phyloP scores from a whole-genome alignment of 30 jellyfish, hydroid and myxozoan species.

The Aurelia aurita region DNA sequence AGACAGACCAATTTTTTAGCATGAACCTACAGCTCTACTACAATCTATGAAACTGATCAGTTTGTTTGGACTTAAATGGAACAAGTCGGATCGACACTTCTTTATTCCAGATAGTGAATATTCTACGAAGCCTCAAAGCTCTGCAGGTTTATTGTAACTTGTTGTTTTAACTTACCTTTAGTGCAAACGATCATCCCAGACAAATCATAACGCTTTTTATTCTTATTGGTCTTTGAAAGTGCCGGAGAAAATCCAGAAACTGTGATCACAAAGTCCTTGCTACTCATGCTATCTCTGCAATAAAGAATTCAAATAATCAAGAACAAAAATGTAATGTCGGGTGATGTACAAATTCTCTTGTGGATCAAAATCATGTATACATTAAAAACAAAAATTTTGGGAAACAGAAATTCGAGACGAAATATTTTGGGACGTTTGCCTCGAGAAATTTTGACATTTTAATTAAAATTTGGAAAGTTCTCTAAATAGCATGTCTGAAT shows the following conservation, averaged over 20 bases:
- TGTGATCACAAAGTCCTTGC: slow-evolving; percentile 17
- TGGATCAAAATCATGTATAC: neutral
- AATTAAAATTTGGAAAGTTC: too few species aligned
- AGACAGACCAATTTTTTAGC: too few species aligned
- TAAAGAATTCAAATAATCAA: neutral
- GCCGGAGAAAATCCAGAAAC: slow-evolving; percentile 44
- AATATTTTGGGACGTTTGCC: neutral
- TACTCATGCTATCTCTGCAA: slow-evolving; percentile 8
- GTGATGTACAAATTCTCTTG: neutral
- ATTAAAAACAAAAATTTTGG: too few species aligned
- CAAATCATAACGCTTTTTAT: slow-evolving; percentile 38
- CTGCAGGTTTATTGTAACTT: too few species aligned
- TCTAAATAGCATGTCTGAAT: too few species aligned
- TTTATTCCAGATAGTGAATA: too few species aligned
- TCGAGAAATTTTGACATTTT: neutral
- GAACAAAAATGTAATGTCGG: neutral
- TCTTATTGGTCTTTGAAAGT: slow-evolving; percentile 32
- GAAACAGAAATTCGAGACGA: too few species aligned
- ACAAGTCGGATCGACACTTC: too few species aligned
- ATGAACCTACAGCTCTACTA: too few species aligned
- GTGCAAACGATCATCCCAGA: slow-evolving; percentile 31
- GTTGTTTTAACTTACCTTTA: slow-evolving; percentile 10
- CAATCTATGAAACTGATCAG: too few species aligned
- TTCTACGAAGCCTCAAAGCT: too few species aligned
- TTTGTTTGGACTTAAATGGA: too few species aligned